Evolutionary conservation across 2,888 invertebrate genomes (phyloP), one percentile per base, ranked within the genome.

Genomic region (Julus scandinavius): DNA sequence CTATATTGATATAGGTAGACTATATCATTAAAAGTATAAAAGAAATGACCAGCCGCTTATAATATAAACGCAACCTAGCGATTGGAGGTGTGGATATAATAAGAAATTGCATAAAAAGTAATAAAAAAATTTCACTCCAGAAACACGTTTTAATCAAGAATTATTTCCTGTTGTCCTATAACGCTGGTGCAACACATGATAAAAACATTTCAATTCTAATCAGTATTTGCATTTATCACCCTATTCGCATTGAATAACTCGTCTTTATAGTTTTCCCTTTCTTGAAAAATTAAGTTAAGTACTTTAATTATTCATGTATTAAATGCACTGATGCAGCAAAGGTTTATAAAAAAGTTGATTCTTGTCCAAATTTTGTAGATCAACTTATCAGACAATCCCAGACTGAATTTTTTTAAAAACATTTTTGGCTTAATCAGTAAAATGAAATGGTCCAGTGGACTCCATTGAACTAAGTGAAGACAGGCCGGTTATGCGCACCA

Each of bases 201-300:
- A 38, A 29, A 72, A 11, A 11, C 6, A 20, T 38, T 80, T 15
- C 38, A 80, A 38, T 15, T 80, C 38, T 13, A 11, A 13, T 80
- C 80, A 80, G 40, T 40, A 80, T 38, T 45, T 38, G 15, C 15
- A 54, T 4, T 80, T 80, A 38, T 80, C 38, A 38, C 80, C 15
- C 38, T 38, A 38, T 80, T 80, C 80, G 38, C 38, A 80, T 80
- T 80, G 80, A 80, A 80, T 40, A 80, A 80, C 38, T 80, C 38
- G 38, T 13, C 38, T 7, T 7, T 63, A 63, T 17, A 80, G 29
- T 38, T 80, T 80, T 80, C 80, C 38, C 80, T 80, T 38, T 80
- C 38, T 80, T 15, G 80, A 1, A 13, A 38, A 6, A 38, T 80
- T 80, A 38, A 9, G 38, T 9, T 11, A 29, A 29, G 38, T 7